Evolutionary conservation across 2,797 vertebrate species (phyloP).

Genomic region (Ibycter americanus): DNA sequence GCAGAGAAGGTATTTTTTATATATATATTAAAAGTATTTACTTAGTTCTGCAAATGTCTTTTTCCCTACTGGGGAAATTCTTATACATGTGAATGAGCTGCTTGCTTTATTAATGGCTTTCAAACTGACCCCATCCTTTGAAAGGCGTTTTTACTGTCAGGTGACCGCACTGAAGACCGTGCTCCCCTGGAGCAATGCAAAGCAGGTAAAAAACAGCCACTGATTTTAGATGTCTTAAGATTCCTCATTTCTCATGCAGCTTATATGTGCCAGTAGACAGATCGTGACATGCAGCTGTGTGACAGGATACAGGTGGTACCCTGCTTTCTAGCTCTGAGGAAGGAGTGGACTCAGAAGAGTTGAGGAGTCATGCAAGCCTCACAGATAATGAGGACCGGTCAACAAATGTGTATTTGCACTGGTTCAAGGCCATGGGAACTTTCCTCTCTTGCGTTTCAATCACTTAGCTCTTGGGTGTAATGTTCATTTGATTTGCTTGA

Average conservation of each 20-base stretch:
- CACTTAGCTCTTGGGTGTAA: background rate
- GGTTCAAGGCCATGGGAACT: background rate
- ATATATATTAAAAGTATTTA: background rate
- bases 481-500: background rate
- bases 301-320: background rate
- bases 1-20: background rate
- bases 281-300: background rate
- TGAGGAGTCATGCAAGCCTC: background rate
- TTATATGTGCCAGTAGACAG: background rate
- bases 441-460: background rate
- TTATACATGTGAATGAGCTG: background rate
- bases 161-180: fast-evolving
- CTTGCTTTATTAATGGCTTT: background rate
- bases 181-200: background rate
- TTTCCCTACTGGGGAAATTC: background rate
- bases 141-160: background rate
- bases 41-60: background rate
- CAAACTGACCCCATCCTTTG: background rate
- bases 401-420: background rate
- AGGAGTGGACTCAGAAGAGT: background rate
- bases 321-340: background rate
- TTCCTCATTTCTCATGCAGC: background rate
- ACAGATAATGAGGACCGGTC: background rate
- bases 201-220: background rate
- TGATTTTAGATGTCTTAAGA: background rate